Base-by-base conservation (phyloP, 2,888 invertebrate genomes). In the Caenorhabditis doughertyi region DNA sequence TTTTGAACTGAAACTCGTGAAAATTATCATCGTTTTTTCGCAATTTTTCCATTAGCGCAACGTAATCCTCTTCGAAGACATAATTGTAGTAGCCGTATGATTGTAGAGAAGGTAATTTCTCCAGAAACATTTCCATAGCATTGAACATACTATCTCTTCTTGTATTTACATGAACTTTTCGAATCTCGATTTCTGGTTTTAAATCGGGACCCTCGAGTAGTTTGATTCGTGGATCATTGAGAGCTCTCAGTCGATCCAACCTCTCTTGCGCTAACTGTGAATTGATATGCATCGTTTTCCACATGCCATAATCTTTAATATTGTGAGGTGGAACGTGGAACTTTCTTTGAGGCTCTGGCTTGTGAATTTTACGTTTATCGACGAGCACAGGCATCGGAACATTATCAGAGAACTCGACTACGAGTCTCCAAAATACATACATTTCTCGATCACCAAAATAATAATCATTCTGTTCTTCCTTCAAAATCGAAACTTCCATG, bases 381-480 rank as follows among this genome's bases (percentile, higher is more conserved):
- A 51, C 16, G 8, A 73, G 32, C 11, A 18, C 2, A 0, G 71
- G 71, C 39, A 39, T n/a, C 2, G 21, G 18, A 13, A 72, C 72
- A 2, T 16, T 11, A 2, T 62, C 53, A 8, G 64, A 53, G 44
- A 79, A 79, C 39, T 72, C 72, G 39, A 58, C 53, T 11, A 80
- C 67, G 21, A 73, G 35, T 35, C 79, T 65, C 79, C 79, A 80
- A 35, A 71, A 72, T 4, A 72, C 56, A 27, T 64, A 27, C 7
- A 49, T n/a, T n/a, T n/a, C n/a, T n/a, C n/a, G 3, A 1, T 65
- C 79, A 16, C 44, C 35, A 11, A 13, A 4, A 3, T 47, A 21
- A 5, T 39, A 21, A 2, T 35, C 13, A 0, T 60, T 55, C 1
- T 55, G 29, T 1, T n/a, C 35, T 39, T 70, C 32, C n/a, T n/a